Evolutionary conservation across 53 echinoderm and acorn worm species (phyloP).

Genomic region (Arbacia lixula): DNA sequence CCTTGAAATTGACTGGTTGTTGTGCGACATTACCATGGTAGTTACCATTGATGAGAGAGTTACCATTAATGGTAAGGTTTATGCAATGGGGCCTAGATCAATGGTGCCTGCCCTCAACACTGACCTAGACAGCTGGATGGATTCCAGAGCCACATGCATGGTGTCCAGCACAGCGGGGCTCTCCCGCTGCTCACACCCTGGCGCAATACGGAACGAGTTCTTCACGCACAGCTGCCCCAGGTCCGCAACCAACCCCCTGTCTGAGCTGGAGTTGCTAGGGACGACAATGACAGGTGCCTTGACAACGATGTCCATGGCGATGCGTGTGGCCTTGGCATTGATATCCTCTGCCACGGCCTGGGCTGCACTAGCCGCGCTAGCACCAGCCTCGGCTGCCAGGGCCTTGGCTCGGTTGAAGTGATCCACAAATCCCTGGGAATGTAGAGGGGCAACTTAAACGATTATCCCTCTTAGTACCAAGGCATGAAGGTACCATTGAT

Average conservation of each 20-base stretch:
- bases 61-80: too few relatives aligned
- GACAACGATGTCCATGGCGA: conserved; percentile 86
- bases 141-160: conserved; percentile 79
- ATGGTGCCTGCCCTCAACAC: too few relatives aligned
- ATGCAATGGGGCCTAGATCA: too few relatives aligned
- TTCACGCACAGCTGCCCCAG: conserved; percentile 85
- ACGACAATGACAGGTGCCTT: conserved; percentile 94
- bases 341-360: conserved; percentile 84
- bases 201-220: conserved; percentile 87
- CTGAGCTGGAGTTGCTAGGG: conserved; percentile 75
- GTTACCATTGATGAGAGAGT: too few relatives aligned
- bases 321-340: conserved; percentile 70
- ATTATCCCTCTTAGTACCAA: too few relatives aligned
- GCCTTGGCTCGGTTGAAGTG: conserved; percentile 91
- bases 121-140: conserved; percentile 92
- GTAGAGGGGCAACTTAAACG: too few relatives aligned
- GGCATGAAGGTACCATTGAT: too few relatives aligned
- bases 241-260: conserved; percentile 87
- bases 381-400: conserved; percentile 88
- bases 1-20: too few relatives aligned
- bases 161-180: conserved; percentile 81
- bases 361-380: conserved; percentile 83
- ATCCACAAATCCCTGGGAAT: conserved; percentile 84
- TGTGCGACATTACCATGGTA: too few relatives aligned
- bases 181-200: conserved; percentile 68